Percentiles rank a stretch among this genome's conserved stretches.
These are phyloP conservation scores for Oxyura jamaicensis DNA, from an alignment of 2,113 vertebrate genomes.

Conservation along the genomic window DNA sequence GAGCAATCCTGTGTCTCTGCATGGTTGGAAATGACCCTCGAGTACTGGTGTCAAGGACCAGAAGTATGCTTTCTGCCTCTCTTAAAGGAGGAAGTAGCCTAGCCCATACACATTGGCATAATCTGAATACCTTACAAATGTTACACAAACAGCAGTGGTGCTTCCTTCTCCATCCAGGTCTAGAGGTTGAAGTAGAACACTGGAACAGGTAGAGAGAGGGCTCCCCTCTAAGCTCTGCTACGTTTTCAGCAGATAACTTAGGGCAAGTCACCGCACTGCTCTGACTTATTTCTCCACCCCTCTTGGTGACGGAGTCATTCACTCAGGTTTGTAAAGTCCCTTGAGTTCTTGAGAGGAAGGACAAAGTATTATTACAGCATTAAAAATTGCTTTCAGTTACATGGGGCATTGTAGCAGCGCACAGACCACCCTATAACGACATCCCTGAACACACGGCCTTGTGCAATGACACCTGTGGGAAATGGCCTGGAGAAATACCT, in stretches of 20 bases:
- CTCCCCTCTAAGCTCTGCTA: neutral
- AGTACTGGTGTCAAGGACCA: neutral
- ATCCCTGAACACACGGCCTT: neutral
- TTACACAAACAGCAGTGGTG: conserved; percentile 11
- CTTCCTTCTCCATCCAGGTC: conserved; percentile 33
- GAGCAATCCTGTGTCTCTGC: neutral
- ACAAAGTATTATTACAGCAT: neutral
- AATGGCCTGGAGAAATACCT: neutral
- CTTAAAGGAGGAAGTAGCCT: neutral
- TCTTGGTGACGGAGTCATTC: neutral
- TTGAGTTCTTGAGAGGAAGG: neutral
- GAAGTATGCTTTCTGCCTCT: neutral
- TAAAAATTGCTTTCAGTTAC: conserved; percentile 5
- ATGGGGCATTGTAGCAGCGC: neutral
- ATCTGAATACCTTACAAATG: neutral
- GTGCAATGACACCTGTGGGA: neutral
- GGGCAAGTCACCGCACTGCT: neutral
- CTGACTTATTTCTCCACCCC: neutral
- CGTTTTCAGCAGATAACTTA: neutral
- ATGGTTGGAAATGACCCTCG: neutral
- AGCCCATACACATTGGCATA: neutral
- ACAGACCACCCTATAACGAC: neutral
- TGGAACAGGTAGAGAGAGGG: neutral
- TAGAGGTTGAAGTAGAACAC: neutral
- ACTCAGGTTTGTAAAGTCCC: conserved; percentile 14